These are phyloP conservation scores for Cheilosia vulpina DNA, from an alignment of 2,888 invertebrate genomes.

Conservation along the genomic window DNA sequence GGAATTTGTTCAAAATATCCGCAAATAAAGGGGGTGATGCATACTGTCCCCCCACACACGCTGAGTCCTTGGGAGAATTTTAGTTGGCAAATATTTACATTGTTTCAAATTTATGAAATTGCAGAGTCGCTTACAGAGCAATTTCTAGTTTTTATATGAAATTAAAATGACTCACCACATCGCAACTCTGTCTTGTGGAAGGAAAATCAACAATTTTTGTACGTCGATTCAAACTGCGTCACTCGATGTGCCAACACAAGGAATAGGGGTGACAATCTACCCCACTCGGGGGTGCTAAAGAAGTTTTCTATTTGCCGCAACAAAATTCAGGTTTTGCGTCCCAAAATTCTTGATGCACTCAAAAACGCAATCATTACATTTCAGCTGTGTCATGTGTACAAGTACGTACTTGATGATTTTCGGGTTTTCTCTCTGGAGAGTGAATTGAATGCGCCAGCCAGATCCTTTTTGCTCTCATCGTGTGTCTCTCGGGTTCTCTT, in stretches of 20 bases:
- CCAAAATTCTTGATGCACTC: conserved; percentile 32
- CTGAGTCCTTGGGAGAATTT: conserved; percentile 3
- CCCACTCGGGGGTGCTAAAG: conserved; percentile 19
- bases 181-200: conserved; percentile 11
- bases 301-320: conserved; percentile 8
- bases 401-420: conserved; percentile 26
- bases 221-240: conserved; percentile 27
- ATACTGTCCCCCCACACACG: not conserved
- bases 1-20: conserved; percentile 6
- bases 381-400: conserved; percentile 14
- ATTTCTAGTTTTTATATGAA: conserved; percentile 12
- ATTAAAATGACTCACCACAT: conserved; percentile 63
- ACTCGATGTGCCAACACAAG: conserved; percentile 10
- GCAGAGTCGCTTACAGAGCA: not conserved
- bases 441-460: conserved; percentile 58
- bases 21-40: not conserved
- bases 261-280: conserved; percentile 15
- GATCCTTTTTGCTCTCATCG: conserved; percentile 10
- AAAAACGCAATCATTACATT: conserved; percentile 20
- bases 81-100: conserved; percentile 31
- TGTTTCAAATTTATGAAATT: not conserved
- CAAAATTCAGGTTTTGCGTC: conserved; percentile 6
- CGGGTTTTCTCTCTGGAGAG: conserved; percentile 14
- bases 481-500: conserved; percentile 14
- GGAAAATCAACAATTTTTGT: conserved; percentile 65